Conservation (phyloP, 2,888 invertebrate genomes). For the Vannuccia rotundouncinata region DNA sequence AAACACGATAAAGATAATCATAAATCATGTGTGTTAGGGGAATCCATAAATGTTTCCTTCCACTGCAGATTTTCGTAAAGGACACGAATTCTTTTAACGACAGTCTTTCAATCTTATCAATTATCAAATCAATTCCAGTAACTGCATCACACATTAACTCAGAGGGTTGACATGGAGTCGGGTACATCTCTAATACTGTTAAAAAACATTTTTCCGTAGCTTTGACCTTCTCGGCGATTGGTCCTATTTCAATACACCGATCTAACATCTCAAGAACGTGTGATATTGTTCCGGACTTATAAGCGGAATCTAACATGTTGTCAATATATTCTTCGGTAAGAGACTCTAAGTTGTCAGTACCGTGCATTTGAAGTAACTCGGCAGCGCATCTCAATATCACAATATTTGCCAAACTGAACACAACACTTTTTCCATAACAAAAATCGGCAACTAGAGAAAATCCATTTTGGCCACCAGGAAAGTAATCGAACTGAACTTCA, state of each 20-base stretch:
- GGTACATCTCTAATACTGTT: not conserved
- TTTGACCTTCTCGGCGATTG: not conserved
- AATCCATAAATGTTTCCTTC: not conserved
- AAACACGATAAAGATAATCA: not conserved
- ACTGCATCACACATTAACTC: not conserved
- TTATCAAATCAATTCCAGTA: not conserved
- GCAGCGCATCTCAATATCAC: not conserved
- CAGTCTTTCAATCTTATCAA: not conserved
- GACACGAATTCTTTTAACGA: not conserved
- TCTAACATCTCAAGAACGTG: not conserved
- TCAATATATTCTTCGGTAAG: not conserved
- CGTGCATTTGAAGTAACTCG: not conserved
- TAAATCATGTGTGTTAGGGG: not conserved
- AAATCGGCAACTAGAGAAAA: not conserved
- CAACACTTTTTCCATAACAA: not conserved
- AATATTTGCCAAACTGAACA: not conserved
- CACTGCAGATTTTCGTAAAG: not conserved
- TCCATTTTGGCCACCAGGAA: not conserved
- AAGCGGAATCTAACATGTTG: not conserved
- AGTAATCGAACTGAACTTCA: not conserved
- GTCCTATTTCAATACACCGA: not conserved
- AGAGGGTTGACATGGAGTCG: not conserved
- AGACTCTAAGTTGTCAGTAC: not conserved
- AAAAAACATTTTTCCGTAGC: not conserved
- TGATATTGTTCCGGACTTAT: not conserved